Evolutionary conservation across 2,797 vertebrate species (phyloP).

Genomic region (Pseudochirops corinnae): DNA sequence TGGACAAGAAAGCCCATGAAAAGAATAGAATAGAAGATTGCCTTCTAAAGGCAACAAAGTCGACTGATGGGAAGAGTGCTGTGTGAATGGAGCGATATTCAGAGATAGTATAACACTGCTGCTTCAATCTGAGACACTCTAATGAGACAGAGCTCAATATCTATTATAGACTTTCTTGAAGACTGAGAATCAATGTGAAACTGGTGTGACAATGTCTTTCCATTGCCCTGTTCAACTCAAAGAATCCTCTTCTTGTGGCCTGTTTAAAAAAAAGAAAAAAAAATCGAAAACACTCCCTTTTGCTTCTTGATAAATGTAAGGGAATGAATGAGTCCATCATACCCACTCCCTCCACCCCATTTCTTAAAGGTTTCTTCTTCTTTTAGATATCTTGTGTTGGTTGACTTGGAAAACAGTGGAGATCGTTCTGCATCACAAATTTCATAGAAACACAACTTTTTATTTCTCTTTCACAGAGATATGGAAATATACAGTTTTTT

Average conservation of each 20-base stretch:
- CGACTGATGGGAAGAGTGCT: conserved; percentile 59
- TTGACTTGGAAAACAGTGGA: background rate
- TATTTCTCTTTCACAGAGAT: background rate
- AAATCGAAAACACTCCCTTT: background rate
- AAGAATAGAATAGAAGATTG: conserved; percentile 75
- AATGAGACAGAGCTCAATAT: conserved; percentile 71
- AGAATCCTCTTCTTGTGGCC: conserved; percentile 13
- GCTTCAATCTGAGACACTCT: conserved; percentile 47
- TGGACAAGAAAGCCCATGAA: conserved; percentile 62
- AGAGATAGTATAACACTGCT: conserved; percentile 55
- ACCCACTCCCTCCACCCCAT: fast-evolving
- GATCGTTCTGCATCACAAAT: background rate
- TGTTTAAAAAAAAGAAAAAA: background rate
- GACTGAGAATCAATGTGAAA: conserved; percentile 27
- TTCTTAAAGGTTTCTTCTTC: background rate
- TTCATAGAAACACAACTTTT: background rate
- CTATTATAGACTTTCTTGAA: conserved; percentile 48
- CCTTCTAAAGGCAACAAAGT: conserved; percentile 76
- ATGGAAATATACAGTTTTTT: background rate
- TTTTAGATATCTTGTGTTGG: background rate
- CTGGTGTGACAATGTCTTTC: conserved; percentile 4
- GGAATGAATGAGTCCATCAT: background rate
- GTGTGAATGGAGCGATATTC: conserved; percentile 69
- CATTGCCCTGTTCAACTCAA: conserved; percentile 12
- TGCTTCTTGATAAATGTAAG: background rate